phyloP scores from a whole-genome alignment of 2,888 invertebrate genomes.

The Bursaphelenchus okinawaensis region DNA sequence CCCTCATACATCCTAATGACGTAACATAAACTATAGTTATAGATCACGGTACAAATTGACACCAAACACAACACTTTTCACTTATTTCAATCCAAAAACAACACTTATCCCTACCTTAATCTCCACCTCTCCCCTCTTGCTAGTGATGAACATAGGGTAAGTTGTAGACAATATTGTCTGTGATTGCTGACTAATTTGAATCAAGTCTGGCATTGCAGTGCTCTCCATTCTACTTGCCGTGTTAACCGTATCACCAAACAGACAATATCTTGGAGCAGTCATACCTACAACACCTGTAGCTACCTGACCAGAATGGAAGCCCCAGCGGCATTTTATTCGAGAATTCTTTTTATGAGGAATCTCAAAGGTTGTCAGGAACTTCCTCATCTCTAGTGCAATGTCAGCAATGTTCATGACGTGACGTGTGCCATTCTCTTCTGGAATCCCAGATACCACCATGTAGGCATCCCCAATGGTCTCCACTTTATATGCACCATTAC shows the following conservation, averaged over 20 bases:
- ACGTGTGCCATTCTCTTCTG: conserved; percentile 49
- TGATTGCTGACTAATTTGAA: conserved; percentile 48
- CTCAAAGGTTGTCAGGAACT: conserved; percentile 42
- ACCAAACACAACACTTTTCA: not conserved
- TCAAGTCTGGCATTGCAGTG: conserved; percentile 47
- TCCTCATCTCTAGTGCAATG: conserved; percentile 48
- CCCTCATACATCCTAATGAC: no score
- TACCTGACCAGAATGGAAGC: conserved; percentile 49
- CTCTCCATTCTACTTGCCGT: conserved; percentile 54
- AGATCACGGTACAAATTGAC: no score
- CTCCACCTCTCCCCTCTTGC: conserved; percentile 44
- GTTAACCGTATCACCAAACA: conserved; percentile 50
- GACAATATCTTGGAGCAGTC: conserved; percentile 56
- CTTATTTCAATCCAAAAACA: not conserved
- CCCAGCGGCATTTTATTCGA: conserved; percentile 49
- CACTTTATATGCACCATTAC: conserved; percentile 32
- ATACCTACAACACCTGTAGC: conserved; percentile 52
- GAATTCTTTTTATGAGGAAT: conserved; percentile 40
- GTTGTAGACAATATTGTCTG: conserved; percentile 35
- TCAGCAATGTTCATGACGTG: conserved; percentile 47
- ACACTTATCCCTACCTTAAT: conserved; percentile 33
- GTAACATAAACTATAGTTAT: no score
- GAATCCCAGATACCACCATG: conserved; percentile 48
- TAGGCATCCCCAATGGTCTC: conserved; percentile 56
- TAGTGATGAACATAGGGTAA: conserved; percentile 43